These are phyloP conservation scores for Luperina nickerlii DNA, from an alignment of 2,888 invertebrate genomes.

Conservation along the genomic window DNA sequence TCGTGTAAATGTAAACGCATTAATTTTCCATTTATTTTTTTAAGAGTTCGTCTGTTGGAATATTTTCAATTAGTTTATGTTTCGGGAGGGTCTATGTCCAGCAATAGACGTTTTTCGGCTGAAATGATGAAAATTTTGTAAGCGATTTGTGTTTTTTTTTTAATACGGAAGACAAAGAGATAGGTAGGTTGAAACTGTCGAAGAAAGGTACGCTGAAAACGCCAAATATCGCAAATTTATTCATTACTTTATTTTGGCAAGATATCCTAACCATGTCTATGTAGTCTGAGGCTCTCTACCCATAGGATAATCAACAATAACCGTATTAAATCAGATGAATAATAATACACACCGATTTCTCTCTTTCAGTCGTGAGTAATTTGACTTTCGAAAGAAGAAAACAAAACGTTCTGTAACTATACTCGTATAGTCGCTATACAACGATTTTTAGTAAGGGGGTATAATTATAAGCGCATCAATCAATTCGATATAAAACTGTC, in stretches of 20 bases:
- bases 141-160: not conserved
- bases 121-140: not conserved
- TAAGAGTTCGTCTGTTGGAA: not conserved
- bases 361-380: no score
- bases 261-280: not conserved
- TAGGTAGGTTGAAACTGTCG: no score
- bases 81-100: not conserved
- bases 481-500: not conserved
- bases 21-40: constrained; percentile 11
- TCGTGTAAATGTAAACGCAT: constrained; percentile 11
- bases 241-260: not conserved
- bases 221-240: not conserved
- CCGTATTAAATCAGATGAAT: no score
- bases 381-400: no score
- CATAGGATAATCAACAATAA: not conserved
- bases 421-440: no score
- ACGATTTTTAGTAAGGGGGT: no score
- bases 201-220: not conserved
- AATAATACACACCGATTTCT: no score
- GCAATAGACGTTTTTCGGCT: not conserved
- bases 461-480: constrained; percentile 1
- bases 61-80: not conserved
- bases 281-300: no score
- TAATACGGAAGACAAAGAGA: not conserved
- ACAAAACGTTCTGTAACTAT: no score